phyloP scores from a whole-genome alignment of 2,888 invertebrate species.

The Branchipolynoe longqiensis region DNA sequence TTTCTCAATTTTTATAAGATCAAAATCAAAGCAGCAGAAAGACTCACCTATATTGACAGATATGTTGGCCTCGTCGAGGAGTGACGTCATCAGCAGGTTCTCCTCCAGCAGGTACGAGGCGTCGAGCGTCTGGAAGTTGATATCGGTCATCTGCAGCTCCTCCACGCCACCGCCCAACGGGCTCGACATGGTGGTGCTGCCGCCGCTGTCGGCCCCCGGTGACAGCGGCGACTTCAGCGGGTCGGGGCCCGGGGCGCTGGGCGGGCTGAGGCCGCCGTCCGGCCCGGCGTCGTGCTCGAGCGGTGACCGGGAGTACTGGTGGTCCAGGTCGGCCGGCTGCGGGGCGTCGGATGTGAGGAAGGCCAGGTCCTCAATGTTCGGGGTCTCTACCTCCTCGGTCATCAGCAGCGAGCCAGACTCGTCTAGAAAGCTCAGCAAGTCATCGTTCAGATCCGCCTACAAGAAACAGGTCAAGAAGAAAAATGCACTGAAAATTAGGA shows the following conservation, averaged over 20 bases:
- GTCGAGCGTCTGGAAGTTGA: slow-evolving; percentile 34
- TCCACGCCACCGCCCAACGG: slow-evolving; percentile 50
- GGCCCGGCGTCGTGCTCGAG: slow-evolving; percentile 19
- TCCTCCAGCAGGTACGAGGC: slow-evolving; percentile 40
- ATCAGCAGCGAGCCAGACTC: slow-evolving; percentile 7
- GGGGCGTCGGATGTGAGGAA: slow-evolving; percentile 22
- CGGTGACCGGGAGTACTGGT: slow-evolving; percentile 57
- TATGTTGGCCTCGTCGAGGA: slow-evolving; percentile 3
- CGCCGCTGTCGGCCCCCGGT: slow-evolving; percentile 19
- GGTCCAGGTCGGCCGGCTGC: slow-evolving; percentile 34
- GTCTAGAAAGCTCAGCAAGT: slow-evolving; percentile 49
- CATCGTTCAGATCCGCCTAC: slow-evolving; percentile 29
- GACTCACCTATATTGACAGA: slow-evolving; percentile 37
- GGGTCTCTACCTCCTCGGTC: slow-evolving; percentile 16
- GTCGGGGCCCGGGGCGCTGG: neutral
- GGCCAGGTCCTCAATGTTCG: slow-evolving; percentile 29
- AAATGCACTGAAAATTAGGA: too few relatives aligned
- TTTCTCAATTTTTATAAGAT: too few relatives aligned
- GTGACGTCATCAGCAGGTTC: slow-evolving; percentile 18
- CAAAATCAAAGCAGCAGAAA: too few relatives aligned
- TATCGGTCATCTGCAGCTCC: slow-evolving; percentile 56
- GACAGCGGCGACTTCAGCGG: neutral
- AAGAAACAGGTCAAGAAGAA: too few relatives aligned
- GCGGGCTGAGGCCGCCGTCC: neutral
- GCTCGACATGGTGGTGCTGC: neutral